phyloP scores from a whole-genome alignment of 2,113 vertebrate species.

The Mirza zaza region DNA sequence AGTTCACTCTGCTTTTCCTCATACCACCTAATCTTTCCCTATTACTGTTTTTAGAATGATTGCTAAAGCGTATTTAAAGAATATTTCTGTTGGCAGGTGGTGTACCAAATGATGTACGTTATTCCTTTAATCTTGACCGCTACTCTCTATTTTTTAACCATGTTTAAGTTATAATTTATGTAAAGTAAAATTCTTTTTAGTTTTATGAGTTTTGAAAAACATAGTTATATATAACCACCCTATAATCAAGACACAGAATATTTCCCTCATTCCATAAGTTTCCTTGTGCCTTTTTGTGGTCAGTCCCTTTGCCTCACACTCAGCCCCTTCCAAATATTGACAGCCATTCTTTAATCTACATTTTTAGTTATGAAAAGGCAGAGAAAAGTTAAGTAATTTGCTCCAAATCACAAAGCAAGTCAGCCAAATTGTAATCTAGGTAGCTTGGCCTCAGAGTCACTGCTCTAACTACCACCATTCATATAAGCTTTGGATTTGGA shows the following conservation, averaged over 20 bases:
- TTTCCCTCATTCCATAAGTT: constrained; percentile 27
- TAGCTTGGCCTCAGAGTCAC: background rate
- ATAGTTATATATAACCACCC: background rate
- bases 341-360: background rate
- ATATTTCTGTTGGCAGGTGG: background rate
- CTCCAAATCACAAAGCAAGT: background rate
- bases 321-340: background rate
- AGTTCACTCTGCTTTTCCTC: background rate
- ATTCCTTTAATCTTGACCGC: constrained; percentile 15
- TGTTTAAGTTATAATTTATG: constrained; percentile 12
- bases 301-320: background rate
- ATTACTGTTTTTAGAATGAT: background rate
- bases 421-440: background rate
- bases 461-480: background rate
- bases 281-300: background rate
- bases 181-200: background rate
- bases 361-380: constrained; percentile 23
- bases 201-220: constrained; percentile 18
- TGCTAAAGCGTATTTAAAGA: background rate
- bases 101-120: background rate
- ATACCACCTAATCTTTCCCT: background rate
- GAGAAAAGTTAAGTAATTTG: constrained; percentile 15
- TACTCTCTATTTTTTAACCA: background rate
- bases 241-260: background rate
- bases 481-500: constrained; percentile 13